Base-by-base conservation (phyloP, 1,140 invertebrate species). In the Brachionus rubens region DNA sequence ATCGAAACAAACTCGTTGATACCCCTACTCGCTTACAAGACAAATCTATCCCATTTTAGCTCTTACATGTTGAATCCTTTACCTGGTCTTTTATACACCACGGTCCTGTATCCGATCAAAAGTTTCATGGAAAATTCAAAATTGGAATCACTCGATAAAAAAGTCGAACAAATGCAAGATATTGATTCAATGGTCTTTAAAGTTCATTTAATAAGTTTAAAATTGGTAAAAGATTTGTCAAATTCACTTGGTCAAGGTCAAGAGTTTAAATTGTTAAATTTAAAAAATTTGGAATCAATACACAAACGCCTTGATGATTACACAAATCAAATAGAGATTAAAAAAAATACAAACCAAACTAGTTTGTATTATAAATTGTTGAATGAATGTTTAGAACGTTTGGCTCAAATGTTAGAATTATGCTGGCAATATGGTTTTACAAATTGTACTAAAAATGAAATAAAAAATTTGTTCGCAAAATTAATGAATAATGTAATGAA, bases 61-160 rank as follows among this genome's bases (percentile, higher is more conserved):
- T 70, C 65, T 28, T 70, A 70, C 16, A 70, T 70, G 46, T 46
- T 72, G 1, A 72, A 72, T 41, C 68, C 68, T 12, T 19, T 72
- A 26, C 68, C 68, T 41, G 68, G 46, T 3, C 46, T 72, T 12
- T 21, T 72, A 16, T 50, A 50, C 10, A 72, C 36, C 0, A 21
- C 28, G 10, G 50, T 54, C 24, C 9, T 48, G n/a, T 54, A 36
- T 26, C 68, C 68, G 14, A 24, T 72, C 9, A 72, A 72, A 50
- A 50, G 26, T 19, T 30, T 36, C 41, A 26, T 46, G 12, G 26
- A 72, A 24, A 33, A 9, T 50, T 16, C 16, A 19, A 41, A 48
- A 48, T 2, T 12, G 12, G 36, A 59, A 36, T 36, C 9, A 36
- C 30, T 16, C 0, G 33, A 59, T 16, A 14, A 30, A 24, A 9